These are phyloP conservation scores for Cremastinae sp. DNA, from an alignment of 2,888 invertebrate species.

Conservation along the genomic window DNA sequence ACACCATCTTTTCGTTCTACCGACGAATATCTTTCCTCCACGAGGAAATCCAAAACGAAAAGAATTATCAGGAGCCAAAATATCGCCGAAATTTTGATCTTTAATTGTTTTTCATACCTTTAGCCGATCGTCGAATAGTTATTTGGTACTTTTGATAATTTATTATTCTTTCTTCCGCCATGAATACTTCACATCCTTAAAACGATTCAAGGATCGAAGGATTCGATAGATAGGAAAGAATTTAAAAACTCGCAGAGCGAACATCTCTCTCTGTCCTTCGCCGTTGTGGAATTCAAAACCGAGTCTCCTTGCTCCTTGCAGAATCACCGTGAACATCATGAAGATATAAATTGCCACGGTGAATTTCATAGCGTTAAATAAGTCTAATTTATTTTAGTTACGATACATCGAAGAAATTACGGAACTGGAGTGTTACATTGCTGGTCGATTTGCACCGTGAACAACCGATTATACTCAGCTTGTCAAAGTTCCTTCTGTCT, in stretches of 20 bases:
- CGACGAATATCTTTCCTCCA: background rate
- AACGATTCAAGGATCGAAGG: background rate
- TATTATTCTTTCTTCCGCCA: slow-evolving; percentile 11
- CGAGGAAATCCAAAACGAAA: slow-evolving; percentile 3
- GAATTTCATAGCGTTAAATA: slow-evolving; percentile 22
- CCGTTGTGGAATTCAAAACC: slow-evolving; percentile 15
- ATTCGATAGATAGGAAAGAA: background rate
- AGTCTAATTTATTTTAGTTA: slow-evolving; percentile 53
- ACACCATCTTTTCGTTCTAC: background rate
- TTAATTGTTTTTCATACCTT: slow-evolving; percentile 3
- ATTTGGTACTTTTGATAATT: slow-evolving; percentile 18
- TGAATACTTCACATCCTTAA: slow-evolving; percentile 12
- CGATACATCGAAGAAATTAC: slow-evolving; percentile 21
- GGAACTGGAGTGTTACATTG: slow-evolving; percentile 40
- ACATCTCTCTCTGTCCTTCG: background rate
- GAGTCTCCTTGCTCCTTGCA: slow-evolving; percentile 6
- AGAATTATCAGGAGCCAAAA: slow-evolving; percentile 20
- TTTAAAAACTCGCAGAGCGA: background rate
- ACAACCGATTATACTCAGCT: slow-evolving; percentile 24
- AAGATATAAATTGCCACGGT: slow-evolving; percentile 14
- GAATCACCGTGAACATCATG: slow-evolving; percentile 12
- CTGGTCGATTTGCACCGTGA: slow-evolving; percentile 42
- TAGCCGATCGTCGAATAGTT: background rate
- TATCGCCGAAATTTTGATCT: background rate
- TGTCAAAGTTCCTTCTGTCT: slow-evolving; percentile 5